phyloP scores from a whole-genome alignment of 2,113 vertebrate genomes.

The Hypocryptadius cinnamomeus region DNA sequence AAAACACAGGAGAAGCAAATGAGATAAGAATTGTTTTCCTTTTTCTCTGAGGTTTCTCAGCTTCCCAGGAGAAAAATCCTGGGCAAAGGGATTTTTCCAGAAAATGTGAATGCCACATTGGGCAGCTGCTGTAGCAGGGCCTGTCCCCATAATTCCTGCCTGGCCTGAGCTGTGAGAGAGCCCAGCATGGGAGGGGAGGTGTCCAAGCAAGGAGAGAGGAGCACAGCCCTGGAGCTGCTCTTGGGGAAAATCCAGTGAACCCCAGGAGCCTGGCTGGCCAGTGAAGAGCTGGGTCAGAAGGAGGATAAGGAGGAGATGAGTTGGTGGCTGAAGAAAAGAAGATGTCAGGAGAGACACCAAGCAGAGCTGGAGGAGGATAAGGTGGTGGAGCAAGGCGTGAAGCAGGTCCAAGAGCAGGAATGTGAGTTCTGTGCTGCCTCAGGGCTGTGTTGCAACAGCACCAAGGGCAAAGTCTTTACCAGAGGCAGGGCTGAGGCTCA shows the following conservation, averaged over 20 bases:
- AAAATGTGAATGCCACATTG: background rate
- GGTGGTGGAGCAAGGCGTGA: background rate
- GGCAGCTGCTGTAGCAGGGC: background rate
- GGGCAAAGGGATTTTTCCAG: no score
- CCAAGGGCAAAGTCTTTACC: background rate
- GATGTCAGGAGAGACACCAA: background rate
- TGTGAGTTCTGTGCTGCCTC: background rate
- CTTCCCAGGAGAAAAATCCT: no score
- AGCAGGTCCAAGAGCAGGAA: background rate
- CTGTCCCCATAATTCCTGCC: background rate
- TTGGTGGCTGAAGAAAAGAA: background rate
- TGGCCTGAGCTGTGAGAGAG: rapidly evolving
- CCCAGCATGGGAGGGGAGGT: background rate
- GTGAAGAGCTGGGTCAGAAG: background rate
- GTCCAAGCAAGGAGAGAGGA: background rate
- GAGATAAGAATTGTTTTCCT: no score
- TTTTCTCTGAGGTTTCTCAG: no score
- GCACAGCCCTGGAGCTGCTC: background rate
- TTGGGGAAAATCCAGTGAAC: background rate
- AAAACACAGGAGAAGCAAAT: no score
- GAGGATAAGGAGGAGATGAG: background rate
- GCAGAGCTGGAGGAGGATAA: background rate
- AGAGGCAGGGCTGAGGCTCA: background rate
- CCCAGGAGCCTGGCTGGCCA: background rate
- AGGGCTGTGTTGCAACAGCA: background rate